phyloP scores from a whole-genome alignment of 2,113 vertebrate genomes.

The Grammomys dolichurus region DNA sequence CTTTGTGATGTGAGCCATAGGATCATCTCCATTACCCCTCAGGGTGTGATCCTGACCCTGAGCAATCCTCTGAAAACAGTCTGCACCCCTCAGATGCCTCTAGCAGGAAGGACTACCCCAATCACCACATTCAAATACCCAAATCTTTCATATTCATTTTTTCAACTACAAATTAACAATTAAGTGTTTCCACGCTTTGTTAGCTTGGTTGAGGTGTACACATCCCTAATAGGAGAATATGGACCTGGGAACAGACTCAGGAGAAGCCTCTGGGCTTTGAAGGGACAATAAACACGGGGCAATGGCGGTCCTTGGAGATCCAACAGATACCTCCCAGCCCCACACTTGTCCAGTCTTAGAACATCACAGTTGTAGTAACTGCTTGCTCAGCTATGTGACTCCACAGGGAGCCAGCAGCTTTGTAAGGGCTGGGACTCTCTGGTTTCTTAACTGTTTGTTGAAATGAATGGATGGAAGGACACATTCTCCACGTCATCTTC shows the following conservation, averaged over 20 bases:
- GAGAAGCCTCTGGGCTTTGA: not conserved
- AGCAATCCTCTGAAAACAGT: not conserved
- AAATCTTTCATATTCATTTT: not conserved
- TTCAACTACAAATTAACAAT: not conserved
- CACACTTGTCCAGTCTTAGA: not conserved
- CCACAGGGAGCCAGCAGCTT: not conserved
- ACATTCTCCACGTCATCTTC: not conserved
- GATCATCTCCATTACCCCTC: not conserved
- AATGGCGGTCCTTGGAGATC: not conserved
- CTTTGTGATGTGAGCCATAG: not conserved
- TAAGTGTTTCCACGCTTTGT: not conserved
- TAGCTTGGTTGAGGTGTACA: not conserved
- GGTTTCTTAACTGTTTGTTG: not conserved
- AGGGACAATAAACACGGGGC: not conserved
- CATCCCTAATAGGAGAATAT: not conserved
- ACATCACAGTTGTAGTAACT: not conserved
- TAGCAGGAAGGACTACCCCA: not conserved
- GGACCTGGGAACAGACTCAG: not conserved
- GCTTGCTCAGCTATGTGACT: not conserved
- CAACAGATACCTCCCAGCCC: not conserved
- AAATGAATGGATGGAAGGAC: conserved; percentile 15
- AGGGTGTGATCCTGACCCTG: not conserved
- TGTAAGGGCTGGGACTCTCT: not conserved
- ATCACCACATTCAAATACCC: not conserved
- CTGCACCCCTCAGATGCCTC: not conserved